Evolutionary conservation across 1,140 invertebrate genomes (phyloP).

Genomic region (Physella acuta): DNA sequence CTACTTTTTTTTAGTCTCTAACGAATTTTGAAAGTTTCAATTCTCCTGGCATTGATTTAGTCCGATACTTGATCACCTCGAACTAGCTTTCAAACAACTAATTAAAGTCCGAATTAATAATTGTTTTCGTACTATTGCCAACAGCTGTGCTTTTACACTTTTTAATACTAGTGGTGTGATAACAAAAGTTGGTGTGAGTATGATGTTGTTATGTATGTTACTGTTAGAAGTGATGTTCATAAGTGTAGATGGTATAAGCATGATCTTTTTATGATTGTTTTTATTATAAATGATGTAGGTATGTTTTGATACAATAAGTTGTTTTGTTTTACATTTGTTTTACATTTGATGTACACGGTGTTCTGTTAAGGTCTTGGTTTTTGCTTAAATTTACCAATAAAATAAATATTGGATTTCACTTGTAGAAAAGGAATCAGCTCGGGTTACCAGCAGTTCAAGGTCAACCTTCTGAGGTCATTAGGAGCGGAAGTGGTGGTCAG

Average conservation of each 20-base stretch:
- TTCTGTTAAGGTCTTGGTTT: neutral
- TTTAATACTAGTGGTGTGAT: too few species aligned
- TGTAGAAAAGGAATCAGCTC: constrained; percentile 56
- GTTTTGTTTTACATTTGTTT: neutral
- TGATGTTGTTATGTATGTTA: too few species aligned
- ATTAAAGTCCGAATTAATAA: neutral
- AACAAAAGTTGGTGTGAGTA: too few species aligned
- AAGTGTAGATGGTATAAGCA: too few species aligned
- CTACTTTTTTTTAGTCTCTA: too few species aligned
- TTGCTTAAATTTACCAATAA: neutral
- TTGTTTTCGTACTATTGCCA: too few species aligned
- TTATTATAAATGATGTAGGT: neutral
- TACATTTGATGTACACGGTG: neutral
- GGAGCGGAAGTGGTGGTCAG: constrained; percentile 75
- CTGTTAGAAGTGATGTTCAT: too few species aligned
- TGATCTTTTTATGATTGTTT: too few species aligned
- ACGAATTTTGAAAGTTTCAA: too few species aligned
- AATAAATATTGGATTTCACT: neutral
- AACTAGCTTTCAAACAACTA: neutral
- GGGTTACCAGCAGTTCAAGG: constrained; percentile 76
- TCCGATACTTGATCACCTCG: too few species aligned
- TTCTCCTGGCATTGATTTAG: too few species aligned
- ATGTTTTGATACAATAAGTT: neutral
- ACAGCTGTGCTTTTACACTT: too few species aligned
- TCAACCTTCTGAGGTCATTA: constrained; percentile 36